A percentile compares a stretch with the other conserved stretches of the same genome.
Evolutionary conservation across 2,888 invertebrate genomes (phyloP).

Genomic region (Alloplasta piceator): DNA sequence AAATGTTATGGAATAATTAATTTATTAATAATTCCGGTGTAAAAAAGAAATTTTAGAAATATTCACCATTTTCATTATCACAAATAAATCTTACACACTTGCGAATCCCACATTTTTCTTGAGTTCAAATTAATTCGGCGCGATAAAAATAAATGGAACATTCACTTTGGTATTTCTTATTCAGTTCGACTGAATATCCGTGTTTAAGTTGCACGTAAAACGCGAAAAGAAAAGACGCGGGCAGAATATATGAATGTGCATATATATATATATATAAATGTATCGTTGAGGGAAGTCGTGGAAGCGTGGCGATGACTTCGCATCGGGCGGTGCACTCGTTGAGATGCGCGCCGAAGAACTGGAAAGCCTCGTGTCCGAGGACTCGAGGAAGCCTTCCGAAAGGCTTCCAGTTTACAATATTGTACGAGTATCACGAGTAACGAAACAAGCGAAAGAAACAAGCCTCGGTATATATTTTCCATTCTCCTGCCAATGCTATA

Average conservation of each 20-base stretch:
- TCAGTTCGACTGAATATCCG: slow-evolving; percentile 13
- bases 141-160: slow-evolving; percentile 11
- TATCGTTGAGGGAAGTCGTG: slow-evolving; percentile 51
- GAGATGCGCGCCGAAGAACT: slow-evolving; percentile 66
- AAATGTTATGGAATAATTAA: no score
- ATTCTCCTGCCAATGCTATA: slow-evolving; percentile 15
- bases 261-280: background rate
- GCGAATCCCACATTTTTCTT: slow-evolving; percentile 2
- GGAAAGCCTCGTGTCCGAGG: slow-evolving; percentile 41
- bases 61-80: no score
- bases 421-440: slow-evolving; percentile 50
- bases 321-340: slow-evolving; percentile 62
- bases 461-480: slow-evolving; percentile 37
- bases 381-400: slow-evolving; percentile 43
- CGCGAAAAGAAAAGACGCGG: slow-evolving; percentile 57
- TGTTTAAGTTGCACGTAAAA: slow-evolving; percentile 20
- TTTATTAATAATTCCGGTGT: no score
- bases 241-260: slow-evolving; percentile 1
- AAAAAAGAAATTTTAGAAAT: no score
- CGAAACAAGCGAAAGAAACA: slow-evolving; percentile 50
- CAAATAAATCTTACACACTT: no score
- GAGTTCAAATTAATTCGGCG: background rate
- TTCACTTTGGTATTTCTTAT: slow-evolving; percentile 32
- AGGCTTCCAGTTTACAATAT: slow-evolving; percentile 19
- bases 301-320: slow-evolving; percentile 64